Conservation (phyloP, 1,140 invertebrate genomes). For the Lepidurus couesii region DNA sequence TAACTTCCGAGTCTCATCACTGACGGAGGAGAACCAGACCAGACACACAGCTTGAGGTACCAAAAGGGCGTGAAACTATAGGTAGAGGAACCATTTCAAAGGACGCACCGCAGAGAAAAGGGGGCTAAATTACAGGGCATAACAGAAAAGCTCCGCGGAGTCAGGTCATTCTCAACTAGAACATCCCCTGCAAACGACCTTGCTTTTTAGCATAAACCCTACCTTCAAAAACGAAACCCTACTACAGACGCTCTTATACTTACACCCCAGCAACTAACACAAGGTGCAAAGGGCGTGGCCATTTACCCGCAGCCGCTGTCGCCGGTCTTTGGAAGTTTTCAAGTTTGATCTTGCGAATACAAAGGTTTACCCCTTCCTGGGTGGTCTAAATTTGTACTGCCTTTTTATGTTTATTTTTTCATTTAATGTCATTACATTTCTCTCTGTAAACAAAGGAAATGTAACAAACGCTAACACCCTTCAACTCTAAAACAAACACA, state of each 20-base stretch:
- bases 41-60: constrained; percentile 9
- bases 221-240: too few relatives aligned
- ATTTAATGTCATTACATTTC: too few relatives aligned
- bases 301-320: background rate
- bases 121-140: constrained; percentile 4
- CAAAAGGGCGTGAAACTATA: background rate
- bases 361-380: background rate
- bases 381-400: background rate
- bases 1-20: constrained; percentile 9
- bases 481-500: too few relatives aligned
- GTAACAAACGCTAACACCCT: too few relatives aligned
- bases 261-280: background rate
- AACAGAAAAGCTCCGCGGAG: background rate
- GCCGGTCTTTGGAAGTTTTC: background rate
- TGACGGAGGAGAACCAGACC: background rate
- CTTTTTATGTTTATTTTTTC: background rate
- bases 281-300: background rate
- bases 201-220: background rate
- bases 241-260: too few relatives aligned
- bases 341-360: background rate
- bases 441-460: too few relatives aligned
- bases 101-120: constrained; percentile 12
- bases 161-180: background rate
- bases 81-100: background rate
- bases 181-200: background rate